Conservation (phyloP, 2,888 invertebrate species). For the Arrhopalites spinosus region DNA sequence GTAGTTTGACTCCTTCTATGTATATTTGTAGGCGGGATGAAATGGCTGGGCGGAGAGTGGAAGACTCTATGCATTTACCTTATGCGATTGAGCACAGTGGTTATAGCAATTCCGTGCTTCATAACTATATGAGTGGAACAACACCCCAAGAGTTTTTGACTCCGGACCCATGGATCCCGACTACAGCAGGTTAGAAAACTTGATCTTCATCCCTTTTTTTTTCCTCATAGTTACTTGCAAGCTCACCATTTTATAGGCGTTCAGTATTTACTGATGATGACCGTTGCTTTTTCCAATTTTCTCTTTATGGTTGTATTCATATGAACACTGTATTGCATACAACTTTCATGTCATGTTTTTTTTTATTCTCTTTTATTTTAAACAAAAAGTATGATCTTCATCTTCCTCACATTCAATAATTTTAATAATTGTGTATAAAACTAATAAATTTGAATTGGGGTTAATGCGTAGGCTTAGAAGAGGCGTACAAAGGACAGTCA, state of each 20-base stretch:
- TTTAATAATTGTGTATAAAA: neutral
- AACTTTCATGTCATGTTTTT: neutral
- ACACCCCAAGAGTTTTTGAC: conserved; percentile 37
- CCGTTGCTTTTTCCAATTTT: neutral
- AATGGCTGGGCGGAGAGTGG: conserved; percentile 41
- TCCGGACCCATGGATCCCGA: conserved; percentile 43
- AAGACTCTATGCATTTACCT: conserved; percentile 47
- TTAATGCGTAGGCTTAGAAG: conserved; percentile 24
- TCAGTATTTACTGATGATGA: no score
- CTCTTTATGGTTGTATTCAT: neutral
- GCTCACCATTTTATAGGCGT: neutral
- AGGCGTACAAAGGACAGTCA: conserved; percentile 25
- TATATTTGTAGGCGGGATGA: conserved; percentile 33
- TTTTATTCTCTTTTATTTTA: neutral
- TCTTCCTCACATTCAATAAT: neutral
- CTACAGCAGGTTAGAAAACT: conserved; percentile 44
- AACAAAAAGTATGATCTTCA: neutral
- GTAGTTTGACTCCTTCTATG: neutral
- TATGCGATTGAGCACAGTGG: conserved; percentile 46
- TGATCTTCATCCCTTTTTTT: neutral
- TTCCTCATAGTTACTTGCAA: neutral
- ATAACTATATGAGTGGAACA: conserved; percentile 49
- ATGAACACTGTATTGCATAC: neutral
- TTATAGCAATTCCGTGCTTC: conserved; percentile 48
- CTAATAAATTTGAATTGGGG: neutral